Conservation (phyloP, 2,797 vertebrate genomes). For the Neolamprologus multifasciatus region DNA sequence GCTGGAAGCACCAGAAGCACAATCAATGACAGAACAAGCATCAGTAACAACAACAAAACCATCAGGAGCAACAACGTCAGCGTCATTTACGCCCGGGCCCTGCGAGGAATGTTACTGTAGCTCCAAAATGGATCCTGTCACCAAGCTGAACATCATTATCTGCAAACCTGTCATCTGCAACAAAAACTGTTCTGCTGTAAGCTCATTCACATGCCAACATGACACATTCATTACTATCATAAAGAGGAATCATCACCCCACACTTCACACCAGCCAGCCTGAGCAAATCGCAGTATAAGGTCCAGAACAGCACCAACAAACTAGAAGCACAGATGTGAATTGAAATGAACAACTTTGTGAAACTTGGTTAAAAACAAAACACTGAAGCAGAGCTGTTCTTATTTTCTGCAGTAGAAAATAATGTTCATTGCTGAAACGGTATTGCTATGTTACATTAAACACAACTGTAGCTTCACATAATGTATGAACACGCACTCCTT, state of each 20-base stretch:
- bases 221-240: not conserved
- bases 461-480: not conserved
- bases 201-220: not conserved
- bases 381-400: not conserved
- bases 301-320: not conserved
- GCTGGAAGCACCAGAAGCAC: not conserved
- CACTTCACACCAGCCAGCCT: not conserved
- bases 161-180: conserved; percentile 74
- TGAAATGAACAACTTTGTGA: not conserved
- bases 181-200: conserved; percentile 72
- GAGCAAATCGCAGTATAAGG: fast-evolving
- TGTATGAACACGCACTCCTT: fast-evolving
- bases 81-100: not conserved
- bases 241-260: not conserved
- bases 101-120: conserved; percentile 81
- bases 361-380: not conserved
- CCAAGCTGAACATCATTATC: conserved; percentile 63
- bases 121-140: conserved; percentile 28
- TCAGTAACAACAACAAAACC: not conserved
- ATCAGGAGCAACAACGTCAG: not conserved
- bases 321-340: not conserved
- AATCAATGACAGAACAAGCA: not conserved
- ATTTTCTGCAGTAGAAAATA: not conserved
- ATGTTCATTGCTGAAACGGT: not conserved
- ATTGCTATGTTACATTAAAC: not conserved